These are phyloP conservation scores for Lochmaea crataegi DNA, from an alignment of 2,888 invertebrate genomes.

Conservation along the genomic window DNA sequence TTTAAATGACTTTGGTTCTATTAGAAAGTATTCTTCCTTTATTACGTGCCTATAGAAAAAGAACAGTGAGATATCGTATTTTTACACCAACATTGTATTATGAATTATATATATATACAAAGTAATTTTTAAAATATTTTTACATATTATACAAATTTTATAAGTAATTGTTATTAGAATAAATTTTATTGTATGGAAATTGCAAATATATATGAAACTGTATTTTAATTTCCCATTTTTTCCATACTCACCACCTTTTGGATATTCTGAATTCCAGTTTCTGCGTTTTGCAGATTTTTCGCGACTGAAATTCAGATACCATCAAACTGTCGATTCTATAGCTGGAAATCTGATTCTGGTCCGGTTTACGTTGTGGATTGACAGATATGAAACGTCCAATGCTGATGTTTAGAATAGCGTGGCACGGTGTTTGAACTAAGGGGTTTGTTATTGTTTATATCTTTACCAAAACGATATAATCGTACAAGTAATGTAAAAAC, in stretches of 20 bases:
- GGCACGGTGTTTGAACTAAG: too few relatives aligned
- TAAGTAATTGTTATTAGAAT: slow-evolving; percentile 7
- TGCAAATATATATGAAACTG: neutral
- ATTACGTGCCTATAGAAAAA: slow-evolving; percentile 22
- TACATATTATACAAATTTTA: slow-evolving; percentile 17
- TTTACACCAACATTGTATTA: slow-evolving; percentile 32
- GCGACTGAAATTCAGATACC: too few relatives aligned
- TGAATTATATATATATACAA: slow-evolving; percentile 17
- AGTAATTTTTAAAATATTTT: slow-evolving; percentile 19
- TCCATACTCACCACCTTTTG: neutral
- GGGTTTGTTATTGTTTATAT: too few relatives aligned
- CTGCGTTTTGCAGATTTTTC: too few relatives aligned
- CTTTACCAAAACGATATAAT: too few relatives aligned
- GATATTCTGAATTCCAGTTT: neutral
- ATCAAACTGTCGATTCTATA: too few relatives aligned
- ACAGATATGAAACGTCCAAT: too few relatives aligned
- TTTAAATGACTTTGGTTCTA: slow-evolving; percentile 14
- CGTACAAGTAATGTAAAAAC: too few relatives aligned
- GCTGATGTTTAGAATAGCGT: too few relatives aligned
- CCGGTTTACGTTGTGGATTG: too few relatives aligned
- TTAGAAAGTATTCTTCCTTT: slow-evolving; percentile 18
- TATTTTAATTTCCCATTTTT: neutral
- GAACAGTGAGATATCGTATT: slow-evolving; percentile 10
- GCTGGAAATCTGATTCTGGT: too few relatives aligned
- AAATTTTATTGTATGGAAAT: neutral